Evolutionary conservation across 2,888 invertebrate species (phyloP).

Genomic region (Dynastes hyllus): DNA sequence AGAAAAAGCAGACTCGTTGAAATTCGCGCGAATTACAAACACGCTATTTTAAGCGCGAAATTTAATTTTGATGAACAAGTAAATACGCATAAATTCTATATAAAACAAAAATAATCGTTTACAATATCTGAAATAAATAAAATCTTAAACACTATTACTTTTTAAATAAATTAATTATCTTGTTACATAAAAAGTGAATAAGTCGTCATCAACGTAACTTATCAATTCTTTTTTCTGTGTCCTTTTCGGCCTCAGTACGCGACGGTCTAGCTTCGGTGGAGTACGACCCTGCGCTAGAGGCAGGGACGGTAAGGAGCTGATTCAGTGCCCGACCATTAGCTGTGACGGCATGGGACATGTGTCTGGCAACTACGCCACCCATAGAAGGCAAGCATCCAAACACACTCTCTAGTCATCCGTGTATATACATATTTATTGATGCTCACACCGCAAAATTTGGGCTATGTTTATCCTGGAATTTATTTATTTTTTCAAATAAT

Average conservation of each 20-base stretch:
- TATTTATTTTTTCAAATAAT: not conserved
- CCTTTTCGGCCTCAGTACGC: constrained; percentile 57
- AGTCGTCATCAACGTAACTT: constrained; percentile 45
- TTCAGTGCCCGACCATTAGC: constrained; percentile 85
- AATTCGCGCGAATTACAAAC: not conserved
- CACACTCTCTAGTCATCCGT: constrained; percentile 51
- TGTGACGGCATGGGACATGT: constrained; percentile 93
- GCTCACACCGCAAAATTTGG: constrained; percentile 46
- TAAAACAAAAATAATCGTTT: too few species aligned
- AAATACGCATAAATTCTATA: not conserved
- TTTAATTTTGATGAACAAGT: not conserved
- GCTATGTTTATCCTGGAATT: constrained; percentile 53
- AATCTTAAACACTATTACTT: too few species aligned
- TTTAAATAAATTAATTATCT: too few species aligned
- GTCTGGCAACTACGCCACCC: constrained; percentile 91
- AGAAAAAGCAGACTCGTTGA: not conserved
- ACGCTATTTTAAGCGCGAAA: not conserved
- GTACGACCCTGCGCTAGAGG: constrained; percentile 72
- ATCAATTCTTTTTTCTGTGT: constrained; percentile 49
- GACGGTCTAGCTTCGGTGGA: constrained; percentile 58
- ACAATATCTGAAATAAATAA: too few species aligned
- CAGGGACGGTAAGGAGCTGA: constrained; percentile 82
- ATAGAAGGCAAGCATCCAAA: constrained; percentile 84
- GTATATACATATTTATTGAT: constrained; percentile 42
- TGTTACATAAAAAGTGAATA: not conserved